These are phyloP conservation scores for Pyrgilauda ruficollis DNA, from an alignment of 2,113 vertebrate species.

Conservation along the genomic window DNA sequence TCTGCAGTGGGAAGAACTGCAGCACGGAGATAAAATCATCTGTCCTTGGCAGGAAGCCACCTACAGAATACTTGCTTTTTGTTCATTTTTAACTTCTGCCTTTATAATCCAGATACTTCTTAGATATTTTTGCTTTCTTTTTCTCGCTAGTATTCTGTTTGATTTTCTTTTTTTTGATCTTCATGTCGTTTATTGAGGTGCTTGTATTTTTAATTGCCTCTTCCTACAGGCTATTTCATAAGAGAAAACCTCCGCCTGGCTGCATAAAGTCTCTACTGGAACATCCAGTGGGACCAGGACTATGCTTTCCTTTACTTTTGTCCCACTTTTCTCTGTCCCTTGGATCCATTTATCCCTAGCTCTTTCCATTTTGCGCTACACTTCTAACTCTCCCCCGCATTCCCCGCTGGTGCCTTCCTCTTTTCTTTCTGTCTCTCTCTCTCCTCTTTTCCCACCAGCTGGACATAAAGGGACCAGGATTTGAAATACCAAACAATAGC, in stretches of 20 bases:
- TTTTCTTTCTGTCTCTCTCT: conserved; percentile 43
- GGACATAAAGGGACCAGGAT: conserved; percentile 62
- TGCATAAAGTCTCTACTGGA: background rate
- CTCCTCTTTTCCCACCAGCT: conserved; percentile 58
- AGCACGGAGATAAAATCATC: conserved; percentile 1
- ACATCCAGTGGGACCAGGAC: background rate
- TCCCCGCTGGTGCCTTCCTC: background rate
- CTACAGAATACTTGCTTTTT: conserved; percentile 11
- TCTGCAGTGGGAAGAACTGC: background rate
- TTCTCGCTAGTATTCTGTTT: background rate
- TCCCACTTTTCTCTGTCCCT: background rate
- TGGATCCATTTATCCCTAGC: background rate
- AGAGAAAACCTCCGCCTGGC: background rate
- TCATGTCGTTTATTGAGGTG: background rate
- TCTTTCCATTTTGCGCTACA: background rate
- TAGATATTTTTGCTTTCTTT: background rate
- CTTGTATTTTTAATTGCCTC: background rate
- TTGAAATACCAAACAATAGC: conserved; percentile 64
- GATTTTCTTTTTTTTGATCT: background rate
- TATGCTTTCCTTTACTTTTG: background rate
- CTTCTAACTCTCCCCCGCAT: background rate
- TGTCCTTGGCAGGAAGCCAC: conserved; percentile 18
- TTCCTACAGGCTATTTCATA: background rate
- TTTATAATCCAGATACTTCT: background rate
- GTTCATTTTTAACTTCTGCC: background rate